Conservation (phyloP, 1,140 invertebrate genomes). For the Cotesia chilonis region DNA sequence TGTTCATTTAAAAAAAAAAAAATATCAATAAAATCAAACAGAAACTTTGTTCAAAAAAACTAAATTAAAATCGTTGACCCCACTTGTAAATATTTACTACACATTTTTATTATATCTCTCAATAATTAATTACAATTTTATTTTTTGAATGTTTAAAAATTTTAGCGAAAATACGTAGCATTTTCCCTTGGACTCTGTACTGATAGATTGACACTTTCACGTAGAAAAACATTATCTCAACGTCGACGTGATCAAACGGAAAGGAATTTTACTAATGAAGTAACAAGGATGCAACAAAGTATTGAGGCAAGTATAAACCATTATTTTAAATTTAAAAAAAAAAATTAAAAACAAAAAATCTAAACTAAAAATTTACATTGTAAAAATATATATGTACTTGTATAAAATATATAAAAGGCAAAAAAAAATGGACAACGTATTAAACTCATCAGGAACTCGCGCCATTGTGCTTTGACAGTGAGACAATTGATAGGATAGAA, state of each 20-base stretch:
- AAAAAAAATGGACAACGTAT: constrained; percentile 33
- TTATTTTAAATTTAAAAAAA: neutral
- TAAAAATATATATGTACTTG: constrained; percentile 6
- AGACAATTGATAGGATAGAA: constrained; percentile 60
- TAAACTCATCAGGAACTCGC: constrained; percentile 53
- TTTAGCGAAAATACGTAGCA: constrained; percentile 53
- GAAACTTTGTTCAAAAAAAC: too few relatives aligned
- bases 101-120: neutral
- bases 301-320: constrained; percentile 53
- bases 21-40: too few relatives aligned
- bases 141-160: constrained; percentile 11
- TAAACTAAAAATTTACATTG: neutral
- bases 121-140: neutral
- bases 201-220: constrained; percentile 56
- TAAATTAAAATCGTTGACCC: too few relatives aligned
- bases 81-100: too few relatives aligned
- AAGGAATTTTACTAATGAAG: constrained; percentile 53
- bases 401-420: constrained; percentile 6
- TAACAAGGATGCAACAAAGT: constrained; percentile 55
- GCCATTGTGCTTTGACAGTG: constrained; percentile 58
- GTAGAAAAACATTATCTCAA: constrained; percentile 49
- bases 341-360: constrained; percentile 1
- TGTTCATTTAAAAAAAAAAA: too few relatives aligned
- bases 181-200: constrained; percentile 57
- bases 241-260: constrained; percentile 61